These are phyloP conservation scores for Phymorhynchus buccinoides DNA, from an alignment of 1,140 invertebrate species.

Conservation along the genomic window DNA sequence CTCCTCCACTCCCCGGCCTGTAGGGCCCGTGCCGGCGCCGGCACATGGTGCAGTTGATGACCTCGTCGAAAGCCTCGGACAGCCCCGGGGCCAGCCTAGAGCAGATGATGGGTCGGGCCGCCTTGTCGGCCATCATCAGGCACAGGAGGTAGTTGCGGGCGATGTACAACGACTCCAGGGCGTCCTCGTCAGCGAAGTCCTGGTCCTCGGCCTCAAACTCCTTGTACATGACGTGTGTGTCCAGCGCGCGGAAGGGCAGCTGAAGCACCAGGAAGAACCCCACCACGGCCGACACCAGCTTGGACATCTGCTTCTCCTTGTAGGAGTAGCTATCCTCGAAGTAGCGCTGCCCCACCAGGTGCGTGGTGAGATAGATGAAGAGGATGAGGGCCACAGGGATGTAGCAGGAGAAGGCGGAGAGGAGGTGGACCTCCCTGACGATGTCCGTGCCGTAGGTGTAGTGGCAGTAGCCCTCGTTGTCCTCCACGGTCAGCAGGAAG, in stretches of 20 bases:
- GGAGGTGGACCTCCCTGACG: conserved; percentile 54
- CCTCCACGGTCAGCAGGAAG: conserved; percentile 40
- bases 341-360: conserved; percentile 62
- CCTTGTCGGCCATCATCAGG: conserved; percentile 49
- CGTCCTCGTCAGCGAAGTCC: conserved; percentile 25
- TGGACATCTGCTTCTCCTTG: conserved; percentile 58
- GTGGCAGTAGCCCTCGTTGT: conserved; percentile 38
- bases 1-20: not conserved
- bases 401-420: conserved; percentile 59
- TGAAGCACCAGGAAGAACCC: conserved; percentile 60
- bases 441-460: conserved; percentile 44
- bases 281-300: conserved; percentile 60
- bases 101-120: conserved; percentile 50
- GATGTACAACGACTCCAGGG: conserved; percentile 44
- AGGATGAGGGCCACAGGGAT: conserved; percentile 59
- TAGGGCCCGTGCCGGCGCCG: conserved; percentile 17
- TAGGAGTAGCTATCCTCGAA: conserved; percentile 66
- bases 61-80: conserved; percentile 54
- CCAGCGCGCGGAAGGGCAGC: conserved; percentile 59
- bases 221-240: conserved; percentile 53
- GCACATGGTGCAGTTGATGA: conserved; percentile 55
- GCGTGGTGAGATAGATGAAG: conserved; percentile 59
- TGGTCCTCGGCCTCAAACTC: conserved; percentile 12
- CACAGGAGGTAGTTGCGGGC: conserved; percentile 50
- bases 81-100: conserved; percentile 54